A percentile compares a stretch with the other conserved stretches of the same genome.
Conservation (phyloP, 2,797 vertebrate species). For the Meda fulgida region DNA sequence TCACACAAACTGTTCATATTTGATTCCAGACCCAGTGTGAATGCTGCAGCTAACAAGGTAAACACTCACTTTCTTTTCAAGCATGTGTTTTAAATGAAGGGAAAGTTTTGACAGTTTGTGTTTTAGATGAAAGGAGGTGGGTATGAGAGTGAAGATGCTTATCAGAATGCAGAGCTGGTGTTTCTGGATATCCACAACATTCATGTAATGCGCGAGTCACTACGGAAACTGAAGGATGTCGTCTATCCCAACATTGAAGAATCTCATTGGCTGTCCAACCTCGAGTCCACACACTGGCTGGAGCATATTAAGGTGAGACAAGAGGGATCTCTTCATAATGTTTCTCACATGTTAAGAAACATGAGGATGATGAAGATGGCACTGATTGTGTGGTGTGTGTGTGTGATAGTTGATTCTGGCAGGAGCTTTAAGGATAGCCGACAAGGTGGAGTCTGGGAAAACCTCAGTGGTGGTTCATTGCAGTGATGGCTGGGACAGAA, state of each 20-base stretch:
- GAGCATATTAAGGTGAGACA: conserved; percentile 93
- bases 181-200: conserved; percentile 99
- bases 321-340: not conserved
- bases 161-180: conserved; percentile 96
- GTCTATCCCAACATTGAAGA: conserved; percentile 96
- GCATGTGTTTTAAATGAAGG: not conserved
- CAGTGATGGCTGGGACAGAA: conserved; percentile 97
- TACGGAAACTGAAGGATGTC: conserved; percentile 94
- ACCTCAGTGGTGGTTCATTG: conserved; percentile 96
- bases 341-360: not conserved
- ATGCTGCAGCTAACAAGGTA: conserved; percentile 96
- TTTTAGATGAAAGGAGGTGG: conserved; percentile 95
- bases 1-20: conserved; percentile 99
- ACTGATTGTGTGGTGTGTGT: not conserved
- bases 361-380: not conserved
- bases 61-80: not conserved
- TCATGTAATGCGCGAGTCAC: conserved; percentile 97
- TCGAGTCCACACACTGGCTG: conserved; percentile 97
- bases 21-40: conserved; percentile 93
- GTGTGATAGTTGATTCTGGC: conserved; percentile 87
- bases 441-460: conserved; percentile 96
- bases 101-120: not conserved
- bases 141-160: conserved; percentile 96
- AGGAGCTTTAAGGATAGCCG: conserved; percentile 92
- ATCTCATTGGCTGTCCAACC: conserved; percentile 94